phyloP scores from a whole-genome alignment of 2,888 invertebrate genomes.

The Latheticus oryzae region DNA sequence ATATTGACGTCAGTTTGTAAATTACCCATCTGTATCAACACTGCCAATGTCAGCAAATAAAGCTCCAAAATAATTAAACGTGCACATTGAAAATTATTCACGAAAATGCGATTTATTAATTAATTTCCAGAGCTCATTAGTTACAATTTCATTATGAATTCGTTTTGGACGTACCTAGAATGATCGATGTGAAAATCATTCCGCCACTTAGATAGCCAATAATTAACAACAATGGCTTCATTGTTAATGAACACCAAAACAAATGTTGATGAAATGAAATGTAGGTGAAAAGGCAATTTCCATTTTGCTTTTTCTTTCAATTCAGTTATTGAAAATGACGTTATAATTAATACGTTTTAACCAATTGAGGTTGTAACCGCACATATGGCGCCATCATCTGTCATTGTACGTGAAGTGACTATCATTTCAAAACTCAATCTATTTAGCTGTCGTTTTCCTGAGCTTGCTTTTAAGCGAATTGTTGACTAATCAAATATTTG shows the following conservation, averaged over 20 bases:
- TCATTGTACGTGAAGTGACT: background rate
- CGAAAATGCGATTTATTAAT: constrained; percentile 27
- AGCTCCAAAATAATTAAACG: no score
- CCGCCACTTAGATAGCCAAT: constrained; percentile 15
- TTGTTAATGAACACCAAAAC: constrained; percentile 7
- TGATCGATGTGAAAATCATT: constrained; percentile 23
- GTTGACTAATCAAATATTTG: constrained; percentile 10
- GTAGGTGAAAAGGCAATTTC: constrained; percentile 4
- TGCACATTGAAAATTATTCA: constrained; percentile 4
- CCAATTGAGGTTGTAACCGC: constrained; percentile 3
- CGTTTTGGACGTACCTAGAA: constrained; percentile 18
- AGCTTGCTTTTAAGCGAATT: background rate
- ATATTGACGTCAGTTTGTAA: constrained; percentile 1
- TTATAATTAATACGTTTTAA: no score
- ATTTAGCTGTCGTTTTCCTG: background rate
- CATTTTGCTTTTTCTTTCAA: no score
- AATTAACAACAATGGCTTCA: constrained; percentile 8
- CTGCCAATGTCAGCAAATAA: constrained; percentile 5
- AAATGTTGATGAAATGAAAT: background rate
- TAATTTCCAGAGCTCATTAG: constrained; percentile 31
- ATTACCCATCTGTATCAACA: constrained; percentile 1
- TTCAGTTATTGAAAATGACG: no score
- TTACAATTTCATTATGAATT: constrained; percentile 25
- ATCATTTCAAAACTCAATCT: background rate
- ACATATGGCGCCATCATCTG: constrained; percentile 4